phyloP scores from a whole-genome alignment of 2,797 vertebrate species.

The Masticophis lateralis region DNA sequence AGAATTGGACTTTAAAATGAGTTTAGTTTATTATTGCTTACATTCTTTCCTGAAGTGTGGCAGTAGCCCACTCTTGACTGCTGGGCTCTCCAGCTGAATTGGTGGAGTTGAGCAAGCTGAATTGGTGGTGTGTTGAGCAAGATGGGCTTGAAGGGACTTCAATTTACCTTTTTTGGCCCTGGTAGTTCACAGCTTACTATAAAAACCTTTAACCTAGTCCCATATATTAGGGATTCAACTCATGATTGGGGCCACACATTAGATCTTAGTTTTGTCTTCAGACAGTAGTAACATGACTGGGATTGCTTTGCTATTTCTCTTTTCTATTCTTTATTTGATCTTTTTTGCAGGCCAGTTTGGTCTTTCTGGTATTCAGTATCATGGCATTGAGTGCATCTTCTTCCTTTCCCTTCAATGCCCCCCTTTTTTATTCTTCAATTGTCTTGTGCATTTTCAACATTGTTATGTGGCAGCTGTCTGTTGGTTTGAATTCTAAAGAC shows the following conservation, averaged over 20 bases:
- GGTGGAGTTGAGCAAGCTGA: neutral
- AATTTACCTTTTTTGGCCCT: neutral
- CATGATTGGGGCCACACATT: neutral
- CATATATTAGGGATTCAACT: neutral
- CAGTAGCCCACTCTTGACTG: neutral
- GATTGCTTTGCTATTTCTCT: neutral
- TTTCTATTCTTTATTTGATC: neutral
- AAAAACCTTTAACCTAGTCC: neutral
- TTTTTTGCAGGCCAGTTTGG: neutral
- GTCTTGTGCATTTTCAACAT: neutral
- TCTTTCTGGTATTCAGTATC: neutral
- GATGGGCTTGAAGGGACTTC: neutral
- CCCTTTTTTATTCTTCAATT: neutral
- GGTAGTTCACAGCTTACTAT: neutral
- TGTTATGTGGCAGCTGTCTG: neutral
- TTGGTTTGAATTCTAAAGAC: neutral
- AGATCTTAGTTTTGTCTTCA: neutral
- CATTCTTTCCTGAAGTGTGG: neutral
- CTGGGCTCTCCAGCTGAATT: neutral
- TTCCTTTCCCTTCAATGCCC: neutral
- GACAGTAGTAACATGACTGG: neutral
- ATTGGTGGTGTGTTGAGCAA: neutral
- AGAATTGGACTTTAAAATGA: neutral
- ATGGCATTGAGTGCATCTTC: neutral
- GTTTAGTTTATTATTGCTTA: neutral